These are phyloP conservation scores for Actias luna DNA, from an alignment of 2,888 invertebrate species.

Conservation along the genomic window DNA sequence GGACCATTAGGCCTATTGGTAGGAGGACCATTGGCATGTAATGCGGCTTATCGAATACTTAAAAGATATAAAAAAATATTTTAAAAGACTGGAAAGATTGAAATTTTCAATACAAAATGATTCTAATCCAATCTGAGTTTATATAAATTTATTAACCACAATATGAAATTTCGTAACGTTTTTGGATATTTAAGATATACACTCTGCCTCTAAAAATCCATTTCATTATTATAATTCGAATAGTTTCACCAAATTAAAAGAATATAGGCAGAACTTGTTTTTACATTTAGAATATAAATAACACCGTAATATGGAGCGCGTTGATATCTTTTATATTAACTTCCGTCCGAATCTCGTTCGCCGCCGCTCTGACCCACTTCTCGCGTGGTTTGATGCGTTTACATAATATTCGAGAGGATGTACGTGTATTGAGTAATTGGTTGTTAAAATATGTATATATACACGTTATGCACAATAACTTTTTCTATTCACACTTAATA, in stretches of 20 bases:
- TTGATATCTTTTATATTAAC: conserved; percentile 35
- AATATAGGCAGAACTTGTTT: neutral
- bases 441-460: conserved; percentile 26
- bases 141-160: too few relatives aligned
- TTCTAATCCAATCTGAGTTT: too few relatives aligned
- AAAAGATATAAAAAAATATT: too few relatives aligned
- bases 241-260: conserved; percentile 1
- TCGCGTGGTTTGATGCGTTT: conserved; percentile 34
- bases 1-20: too few relatives aligned
- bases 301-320: conserved; percentile 24
- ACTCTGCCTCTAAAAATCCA: neutral
- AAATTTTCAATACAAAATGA: too few relatives aligned
- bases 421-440: conserved; percentile 36
- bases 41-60: too few relatives aligned
- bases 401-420: conserved; percentile 42
- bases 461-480: neutral
- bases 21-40: too few relatives aligned
- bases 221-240: neutral
- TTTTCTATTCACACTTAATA: neutral
- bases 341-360: conserved; percentile 38
- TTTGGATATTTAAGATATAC: neutral
- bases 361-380: conserved; percentile 39
- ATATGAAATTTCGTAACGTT: neutral
- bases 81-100: too few relatives aligned
- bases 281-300: neutral